A percentile compares a stretch with the other conserved stretches of the same genome.
Evolutionary conservation across 1,140 invertebrate genomes (phyloP).

Genomic region (Drosophila nasuta): DNA sequence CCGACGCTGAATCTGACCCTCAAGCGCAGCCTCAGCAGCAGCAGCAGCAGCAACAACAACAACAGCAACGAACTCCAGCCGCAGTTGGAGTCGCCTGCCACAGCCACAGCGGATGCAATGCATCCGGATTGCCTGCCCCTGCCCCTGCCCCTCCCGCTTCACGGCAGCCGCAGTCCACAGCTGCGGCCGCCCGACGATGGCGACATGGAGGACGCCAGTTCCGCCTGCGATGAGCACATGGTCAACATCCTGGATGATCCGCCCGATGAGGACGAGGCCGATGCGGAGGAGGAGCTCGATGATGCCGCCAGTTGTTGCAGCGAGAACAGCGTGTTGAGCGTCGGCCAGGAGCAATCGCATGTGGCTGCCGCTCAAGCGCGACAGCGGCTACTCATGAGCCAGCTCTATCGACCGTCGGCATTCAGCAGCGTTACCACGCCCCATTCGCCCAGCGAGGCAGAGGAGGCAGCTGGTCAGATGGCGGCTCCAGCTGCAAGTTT

Average conservation of each 20-base stretch:
- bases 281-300: conserved; percentile 54
- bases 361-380: conserved; percentile 53
- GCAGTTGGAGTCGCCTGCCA: conserved; percentile 14
- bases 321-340: conserved; percentile 88
- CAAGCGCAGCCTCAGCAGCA: conserved; percentile 32
- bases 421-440: conserved; percentile 63
- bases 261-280: conserved; percentile 24
- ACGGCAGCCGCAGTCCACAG: conserved; percentile 64
- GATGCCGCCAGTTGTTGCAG: conserved; percentile 86
- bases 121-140: conserved; percentile 75
- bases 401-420: conserved; percentile 73
- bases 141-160: conserved; percentile 45
- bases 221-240: conserved; percentile 56
- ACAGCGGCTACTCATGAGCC: conserved; percentile 65
- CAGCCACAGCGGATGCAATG: conserved; percentile 21
- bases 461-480: conserved; percentile 8
- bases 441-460: neutral
- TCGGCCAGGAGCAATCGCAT: conserved; percentile 87
- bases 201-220: conserved; percentile 38
- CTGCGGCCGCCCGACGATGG: conserved; percentile 35
- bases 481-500: conserved; percentile 48
- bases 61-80: too few relatives aligned
- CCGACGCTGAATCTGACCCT: conserved; percentile 64
- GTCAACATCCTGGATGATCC: conserved; percentile 64
- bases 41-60: conserved; percentile 4